phyloP scores from a whole-genome alignment of 1,140 invertebrate genomes.

The Orius insidiosus region DNA sequence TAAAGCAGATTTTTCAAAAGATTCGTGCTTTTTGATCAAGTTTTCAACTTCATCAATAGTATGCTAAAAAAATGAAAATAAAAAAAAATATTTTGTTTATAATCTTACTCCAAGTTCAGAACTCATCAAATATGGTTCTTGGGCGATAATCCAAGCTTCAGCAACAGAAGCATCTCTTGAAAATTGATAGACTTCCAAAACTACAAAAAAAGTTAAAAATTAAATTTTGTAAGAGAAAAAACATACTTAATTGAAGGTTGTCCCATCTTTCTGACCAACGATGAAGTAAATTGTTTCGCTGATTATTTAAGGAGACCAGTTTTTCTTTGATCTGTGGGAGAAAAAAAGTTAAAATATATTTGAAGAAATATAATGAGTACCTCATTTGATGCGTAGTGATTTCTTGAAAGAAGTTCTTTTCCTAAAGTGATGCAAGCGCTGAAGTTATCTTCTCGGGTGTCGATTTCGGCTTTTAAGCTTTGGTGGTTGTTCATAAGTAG shows the following conservation, averaged over 20 bases:
- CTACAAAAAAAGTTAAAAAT: conserved; percentile 39
- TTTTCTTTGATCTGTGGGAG: conserved; percentile 81
- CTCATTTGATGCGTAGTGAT: conserved; percentile 80
- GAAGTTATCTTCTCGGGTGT: conserved; percentile 95
- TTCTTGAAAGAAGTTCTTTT: conserved; percentile 81
- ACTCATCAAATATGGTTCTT: conserved; percentile 95
- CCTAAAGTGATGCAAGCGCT: conserved; percentile 86
- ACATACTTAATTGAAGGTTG: conserved; percentile 83
- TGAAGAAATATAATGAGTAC: conserved; percentile 22
- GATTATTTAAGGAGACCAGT: conserved; percentile 74
- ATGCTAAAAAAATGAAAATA: conserved; percentile 40
- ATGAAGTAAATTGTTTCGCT: conserved; percentile 77
- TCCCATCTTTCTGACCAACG: conserved; percentile 98
- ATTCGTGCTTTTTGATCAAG: conserved; percentile 98
- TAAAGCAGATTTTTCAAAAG: conserved; percentile 96
- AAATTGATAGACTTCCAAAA: conserved; percentile 98
- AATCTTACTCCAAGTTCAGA: conserved; percentile 74
- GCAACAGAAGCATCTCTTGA: conserved; percentile 97
- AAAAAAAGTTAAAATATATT: conserved; percentile 5
- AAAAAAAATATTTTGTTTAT: no score
- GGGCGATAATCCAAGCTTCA: conserved; percentile 95
- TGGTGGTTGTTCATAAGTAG: conserved; percentile 99
- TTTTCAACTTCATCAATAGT: conserved; percentile 98
- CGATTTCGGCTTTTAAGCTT: conserved; percentile 96
- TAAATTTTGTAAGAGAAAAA: no score